phyloP scores from a whole-genome alignment of 2,113 vertebrate genomes.

The Leuciscus idus region DNA sequence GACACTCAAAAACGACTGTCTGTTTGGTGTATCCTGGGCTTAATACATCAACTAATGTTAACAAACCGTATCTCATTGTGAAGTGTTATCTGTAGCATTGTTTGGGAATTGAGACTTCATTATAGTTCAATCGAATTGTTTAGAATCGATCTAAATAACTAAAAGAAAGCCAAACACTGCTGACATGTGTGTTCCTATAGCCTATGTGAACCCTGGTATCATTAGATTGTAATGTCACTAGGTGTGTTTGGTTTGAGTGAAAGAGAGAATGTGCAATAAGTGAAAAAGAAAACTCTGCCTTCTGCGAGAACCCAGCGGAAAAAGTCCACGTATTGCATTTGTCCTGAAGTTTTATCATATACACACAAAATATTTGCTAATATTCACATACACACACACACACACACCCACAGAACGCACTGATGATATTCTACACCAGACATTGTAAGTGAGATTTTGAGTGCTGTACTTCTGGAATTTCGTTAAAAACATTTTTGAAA shows the following conservation, averaged over 20 bases:
- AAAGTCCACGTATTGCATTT: slow-evolving; percentile 52
- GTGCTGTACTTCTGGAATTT: slow-evolving; percentile 28
- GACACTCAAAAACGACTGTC: too few relatives aligned
- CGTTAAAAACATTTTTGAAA: slow-evolving; percentile 48
- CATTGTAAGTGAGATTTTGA: slow-evolving; percentile 41
- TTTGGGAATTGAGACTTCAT: background rate
- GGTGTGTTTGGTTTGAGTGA: slow-evolving; percentile 44
- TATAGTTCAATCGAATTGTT: background rate
- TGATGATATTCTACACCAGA: slow-evolving; percentile 36
- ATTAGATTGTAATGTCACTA: slow-evolving; percentile 24
- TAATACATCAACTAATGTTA: background rate
- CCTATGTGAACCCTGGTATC: slow-evolving; percentile 28
- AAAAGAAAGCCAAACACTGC: background rate
- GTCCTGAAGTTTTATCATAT: slow-evolving; percentile 51
- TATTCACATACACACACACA: slow-evolving; percentile 42
- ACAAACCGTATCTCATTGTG: background rate
- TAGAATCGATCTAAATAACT: background rate
- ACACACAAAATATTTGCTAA: slow-evolving; percentile 43
- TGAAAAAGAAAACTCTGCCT: slow-evolving; percentile 46
- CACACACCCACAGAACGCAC: slow-evolving; percentile 39
- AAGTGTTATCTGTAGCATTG: background rate
- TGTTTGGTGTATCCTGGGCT: too few relatives aligned
- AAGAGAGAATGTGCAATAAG: slow-evolving; percentile 39
- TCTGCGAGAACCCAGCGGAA: slow-evolving; percentile 47
- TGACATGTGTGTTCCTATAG: background rate